Conservation (phyloP, 2,797 vertebrate species). For the Microctenopoma stevenorrisi region DNA sequence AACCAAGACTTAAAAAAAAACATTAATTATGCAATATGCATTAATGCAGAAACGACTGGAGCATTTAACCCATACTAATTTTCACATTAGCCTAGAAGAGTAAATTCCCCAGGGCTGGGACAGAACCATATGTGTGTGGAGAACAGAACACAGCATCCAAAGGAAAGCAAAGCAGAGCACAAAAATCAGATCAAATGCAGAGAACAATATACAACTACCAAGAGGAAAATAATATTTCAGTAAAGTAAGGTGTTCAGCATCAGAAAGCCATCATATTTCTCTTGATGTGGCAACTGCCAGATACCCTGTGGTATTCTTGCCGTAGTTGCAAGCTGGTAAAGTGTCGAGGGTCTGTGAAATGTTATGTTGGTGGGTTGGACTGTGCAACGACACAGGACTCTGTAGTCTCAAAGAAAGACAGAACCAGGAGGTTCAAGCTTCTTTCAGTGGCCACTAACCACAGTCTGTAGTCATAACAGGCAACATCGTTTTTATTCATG, state of each 20-base stretch:
- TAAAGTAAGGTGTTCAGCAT: constrained; percentile 18
- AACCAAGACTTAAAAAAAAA: constrained; percentile 57
- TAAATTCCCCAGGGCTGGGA: constrained; percentile 73
- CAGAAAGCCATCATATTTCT: not conserved
- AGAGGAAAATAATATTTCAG: constrained; percentile 1
- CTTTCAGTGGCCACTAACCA: constrained; percentile 34
- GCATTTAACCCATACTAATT: constrained; percentile 85
- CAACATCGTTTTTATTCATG: constrained; percentile 72
- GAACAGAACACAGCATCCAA: constrained; percentile 58
- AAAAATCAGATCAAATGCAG: constrained; percentile 33
- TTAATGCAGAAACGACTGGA: constrained; percentile 81
- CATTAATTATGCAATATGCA: constrained; percentile 82
- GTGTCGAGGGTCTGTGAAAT: constrained; percentile 43
- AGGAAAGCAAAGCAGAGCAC: constrained; percentile 38
- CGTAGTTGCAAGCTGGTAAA: constrained; percentile 40
- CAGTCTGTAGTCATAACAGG: constrained; percentile 48
- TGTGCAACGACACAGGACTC: constrained; percentile 19
- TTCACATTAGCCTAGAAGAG: constrained; percentile 80
- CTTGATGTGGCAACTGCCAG: constrained; percentile 24
- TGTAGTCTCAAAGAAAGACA: constrained; percentile 14
- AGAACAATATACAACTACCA: constrained; percentile 4
- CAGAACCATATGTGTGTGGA: constrained; percentile 70
- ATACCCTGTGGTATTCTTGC: constrained; percentile 17
- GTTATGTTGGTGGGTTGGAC: constrained; percentile 22
- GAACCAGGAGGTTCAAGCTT: constrained; percentile 23